A percentile compares a stretch with the other conserved stretches of the same genome.
These are phyloP conservation scores for Ichneumoninae sp. DNA, from an alignment of 2,888 invertebrate species.

Conservation along the genomic window DNA sequence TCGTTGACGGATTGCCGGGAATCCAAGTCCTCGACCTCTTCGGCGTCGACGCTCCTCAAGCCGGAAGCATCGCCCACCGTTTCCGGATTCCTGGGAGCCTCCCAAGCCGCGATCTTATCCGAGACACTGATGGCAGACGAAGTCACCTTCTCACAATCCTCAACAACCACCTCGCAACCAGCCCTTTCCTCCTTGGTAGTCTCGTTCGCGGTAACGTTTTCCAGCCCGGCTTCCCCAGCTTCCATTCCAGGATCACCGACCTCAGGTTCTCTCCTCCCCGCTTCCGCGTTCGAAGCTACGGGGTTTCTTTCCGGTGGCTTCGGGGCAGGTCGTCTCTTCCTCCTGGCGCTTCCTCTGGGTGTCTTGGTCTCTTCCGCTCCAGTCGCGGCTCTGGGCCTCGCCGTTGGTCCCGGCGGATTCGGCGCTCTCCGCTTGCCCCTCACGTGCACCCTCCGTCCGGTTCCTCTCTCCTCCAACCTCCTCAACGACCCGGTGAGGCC, in stretches of 20 bases:
- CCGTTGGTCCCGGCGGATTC: constrained; percentile 86
- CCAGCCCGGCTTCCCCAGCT: neutral
- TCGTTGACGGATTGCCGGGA: constrained; percentile 77
- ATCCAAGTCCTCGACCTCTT: constrained; percentile 49
- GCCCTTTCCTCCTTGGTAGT: neutral
- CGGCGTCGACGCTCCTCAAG: constrained; percentile 1
- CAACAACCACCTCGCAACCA: neutral
- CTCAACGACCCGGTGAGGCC: constrained; percentile 69
- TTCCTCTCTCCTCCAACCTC: constrained; percentile 84
- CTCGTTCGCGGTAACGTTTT: neutral
- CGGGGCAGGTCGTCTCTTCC: constrained; percentile 86
- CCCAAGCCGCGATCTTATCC: constrained; percentile 3
- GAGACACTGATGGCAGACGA: neutral
- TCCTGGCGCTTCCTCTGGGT: constrained; percentile 69
- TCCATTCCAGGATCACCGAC: neutral
- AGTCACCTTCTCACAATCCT: neutral
- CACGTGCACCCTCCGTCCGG: constrained; percentile 88
- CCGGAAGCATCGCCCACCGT: neutral
- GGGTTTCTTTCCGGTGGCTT: constrained; percentile 84
- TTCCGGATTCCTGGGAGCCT: constrained; percentile 11
- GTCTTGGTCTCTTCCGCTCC: constrained; percentile 73
- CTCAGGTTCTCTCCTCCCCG: neutral
- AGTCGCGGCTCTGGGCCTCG: constrained; percentile 65
- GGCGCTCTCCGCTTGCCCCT: constrained; percentile 92
- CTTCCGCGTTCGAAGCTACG: constrained; percentile 22